Percentiles rank a stretch among this genome's conserved stretches.
Evolutionary conservation across 1,140 invertebrate genomes (phyloP).

Genomic region (Danaus melanippus): DNA sequence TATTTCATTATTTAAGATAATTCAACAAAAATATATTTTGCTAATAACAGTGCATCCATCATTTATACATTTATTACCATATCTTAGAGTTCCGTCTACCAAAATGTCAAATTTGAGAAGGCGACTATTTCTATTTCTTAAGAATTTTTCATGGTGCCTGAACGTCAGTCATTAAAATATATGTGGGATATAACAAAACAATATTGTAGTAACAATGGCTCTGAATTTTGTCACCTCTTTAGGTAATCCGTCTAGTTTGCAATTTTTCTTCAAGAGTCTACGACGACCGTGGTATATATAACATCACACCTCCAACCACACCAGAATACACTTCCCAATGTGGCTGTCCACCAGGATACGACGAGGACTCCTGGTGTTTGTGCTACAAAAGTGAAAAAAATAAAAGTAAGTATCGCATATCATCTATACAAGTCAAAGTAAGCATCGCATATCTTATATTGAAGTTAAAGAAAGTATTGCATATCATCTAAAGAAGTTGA

Average conservation of each 20-base stretch:
- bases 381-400: conserved; percentile 8
- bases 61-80: background rate
- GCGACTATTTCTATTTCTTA: too few relatives aligned
- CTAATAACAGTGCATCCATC: too few relatives aligned
- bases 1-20: conserved; percentile 3
- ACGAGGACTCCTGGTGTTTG: conserved; percentile 16
- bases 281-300: conserved; percentile 3
- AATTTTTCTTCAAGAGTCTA: conserved; percentile 13
- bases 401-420: too few relatives aligned
- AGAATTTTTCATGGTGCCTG: background rate
- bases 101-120: too few relatives aligned
- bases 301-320: conserved; percentile 1
- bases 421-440: too few relatives aligned
- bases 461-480: too few relatives aligned
- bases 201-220: background rate
- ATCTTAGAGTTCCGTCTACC: too few relatives aligned
- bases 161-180: conserved; percentile 1
- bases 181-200: background rate
- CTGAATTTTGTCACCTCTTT: background rate
- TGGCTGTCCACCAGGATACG: conserved; percentile 14
- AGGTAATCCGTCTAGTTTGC: conserved; percentile 13
- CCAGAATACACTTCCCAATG: conserved; percentile 7
- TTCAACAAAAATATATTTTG: background rate
- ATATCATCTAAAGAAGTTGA: too few relatives aligned
- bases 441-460: too few relatives aligned